phyloP scores from a whole-genome alignment of 2,888 invertebrate species.

The Ochropleura plecta region DNA sequence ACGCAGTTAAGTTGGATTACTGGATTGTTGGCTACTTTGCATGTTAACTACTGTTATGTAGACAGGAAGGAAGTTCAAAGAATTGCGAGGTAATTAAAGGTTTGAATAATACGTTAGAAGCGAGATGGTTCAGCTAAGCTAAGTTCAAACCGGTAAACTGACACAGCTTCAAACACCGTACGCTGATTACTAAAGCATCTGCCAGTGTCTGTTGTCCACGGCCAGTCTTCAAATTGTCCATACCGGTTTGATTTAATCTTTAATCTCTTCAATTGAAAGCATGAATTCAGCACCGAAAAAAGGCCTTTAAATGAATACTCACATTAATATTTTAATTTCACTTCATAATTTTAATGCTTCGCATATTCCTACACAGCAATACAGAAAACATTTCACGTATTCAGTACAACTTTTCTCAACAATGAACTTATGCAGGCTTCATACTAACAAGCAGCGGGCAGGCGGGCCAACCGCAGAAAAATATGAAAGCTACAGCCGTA shows the following conservation, averaged over 20 bases:
- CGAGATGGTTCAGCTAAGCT: background rate
- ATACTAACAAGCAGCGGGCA: slow-evolving; percentile 48
- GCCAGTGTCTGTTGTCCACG: background rate
- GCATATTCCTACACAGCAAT: background rate
- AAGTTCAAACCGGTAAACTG: background rate
- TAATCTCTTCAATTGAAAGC: background rate
- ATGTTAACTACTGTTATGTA: slow-evolving; percentile 1
- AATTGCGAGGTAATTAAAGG: background rate
- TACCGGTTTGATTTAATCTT: background rate
- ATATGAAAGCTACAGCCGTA: slow-evolving; percentile 51
- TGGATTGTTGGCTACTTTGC: slow-evolving; percentile 23
- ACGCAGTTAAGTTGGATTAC: slow-evolving; percentile 6
- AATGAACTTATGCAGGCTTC: slow-evolving; percentile 48
- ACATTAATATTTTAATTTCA: slow-evolving; percentile 1
- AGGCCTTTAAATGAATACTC: background rate
- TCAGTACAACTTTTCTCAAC: slow-evolving; percentile 39
- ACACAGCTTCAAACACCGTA: background rate
- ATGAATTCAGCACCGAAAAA: background rate
- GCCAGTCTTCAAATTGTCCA: background rate
- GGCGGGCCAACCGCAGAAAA: slow-evolving; percentile 49
- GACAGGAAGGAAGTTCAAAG: background rate
- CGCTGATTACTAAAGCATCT: background rate
- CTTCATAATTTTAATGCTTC: slow-evolving; percentile 6
- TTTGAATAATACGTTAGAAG: background rate
- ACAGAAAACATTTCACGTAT: slow-evolving; percentile 47